Conservation (phyloP, 1,140 invertebrate species). For the Hylyphantes graminicola region DNA sequence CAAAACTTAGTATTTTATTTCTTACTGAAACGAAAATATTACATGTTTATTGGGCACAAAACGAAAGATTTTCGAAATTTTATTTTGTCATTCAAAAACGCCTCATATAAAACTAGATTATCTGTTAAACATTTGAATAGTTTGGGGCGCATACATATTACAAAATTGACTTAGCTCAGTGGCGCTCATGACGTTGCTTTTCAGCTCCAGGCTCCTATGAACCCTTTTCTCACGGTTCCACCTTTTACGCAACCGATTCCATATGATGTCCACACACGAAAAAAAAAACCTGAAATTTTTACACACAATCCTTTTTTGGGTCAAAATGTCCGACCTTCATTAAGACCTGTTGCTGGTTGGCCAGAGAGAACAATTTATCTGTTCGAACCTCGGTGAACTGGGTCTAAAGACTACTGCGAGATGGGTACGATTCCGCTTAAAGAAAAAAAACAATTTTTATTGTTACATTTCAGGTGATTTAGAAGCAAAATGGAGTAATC, state of each 20-base stretch:
- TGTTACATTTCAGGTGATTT: no score
- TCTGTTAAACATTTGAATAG: no score
- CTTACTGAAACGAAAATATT: no score
- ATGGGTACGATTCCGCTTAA: background rate
- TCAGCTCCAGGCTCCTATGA: background rate
- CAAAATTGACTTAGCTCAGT: no score
- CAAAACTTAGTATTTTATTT: no score
- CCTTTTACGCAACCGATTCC: slow-evolving; percentile 4
- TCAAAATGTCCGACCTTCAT: slow-evolving; percentile 57
- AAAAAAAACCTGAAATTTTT: slow-evolving; percentile 38
- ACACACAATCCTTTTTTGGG: slow-evolving; percentile 38
- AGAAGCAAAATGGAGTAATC: no score
- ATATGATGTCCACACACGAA: background rate
- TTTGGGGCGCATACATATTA: no score
- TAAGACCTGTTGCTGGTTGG: slow-evolving; percentile 32
- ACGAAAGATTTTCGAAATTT: no score
- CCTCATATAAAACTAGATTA: no score
- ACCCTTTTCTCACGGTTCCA: slow-evolving; percentile 10
- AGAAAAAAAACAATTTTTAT: background rate
- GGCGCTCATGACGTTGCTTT: no score
- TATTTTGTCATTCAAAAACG: no score
- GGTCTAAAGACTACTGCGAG: slow-evolving; percentile 37
- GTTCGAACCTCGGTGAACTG: slow-evolving; percentile 35
- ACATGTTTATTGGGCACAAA: no score
- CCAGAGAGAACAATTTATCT: slow-evolving; percentile 25